Evolutionary conservation across 2,797 vertebrate species (phyloP).

Genomic region (Podarcis lilfordi): DNA sequence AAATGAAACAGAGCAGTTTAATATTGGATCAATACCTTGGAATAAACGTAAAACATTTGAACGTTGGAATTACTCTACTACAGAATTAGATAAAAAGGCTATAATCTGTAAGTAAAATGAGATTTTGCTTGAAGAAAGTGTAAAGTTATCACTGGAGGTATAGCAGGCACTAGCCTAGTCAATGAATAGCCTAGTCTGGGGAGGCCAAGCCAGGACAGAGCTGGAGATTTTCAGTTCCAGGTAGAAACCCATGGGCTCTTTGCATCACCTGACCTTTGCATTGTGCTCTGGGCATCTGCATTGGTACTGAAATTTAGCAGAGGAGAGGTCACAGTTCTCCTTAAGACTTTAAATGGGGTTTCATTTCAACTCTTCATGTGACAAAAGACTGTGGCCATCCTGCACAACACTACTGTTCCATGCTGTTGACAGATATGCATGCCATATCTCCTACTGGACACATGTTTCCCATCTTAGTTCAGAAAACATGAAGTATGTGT

Average conservation of each 20-base stretch:
- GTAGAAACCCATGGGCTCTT: not conserved
- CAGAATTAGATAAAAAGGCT: not conserved
- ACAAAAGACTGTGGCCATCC: too few relatives aligned
- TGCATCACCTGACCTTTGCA: not conserved
- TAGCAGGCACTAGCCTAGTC: not conserved
- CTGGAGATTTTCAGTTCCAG: not conserved
- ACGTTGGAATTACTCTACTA: not conserved
- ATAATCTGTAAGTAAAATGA: not conserved
- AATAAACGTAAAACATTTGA: not conserved
- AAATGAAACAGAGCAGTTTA: not conserved
- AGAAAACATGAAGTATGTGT: too few relatives aligned
- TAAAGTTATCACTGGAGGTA: not conserved
- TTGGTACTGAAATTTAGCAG: not conserved
- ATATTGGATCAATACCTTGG: slow-evolving; percentile 47
- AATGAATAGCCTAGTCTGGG: not conserved
- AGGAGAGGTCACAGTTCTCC: not conserved
- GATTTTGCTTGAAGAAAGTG: not conserved
- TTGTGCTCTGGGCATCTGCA: not conserved
- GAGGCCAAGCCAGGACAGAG: not conserved
- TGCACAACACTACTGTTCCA: too few relatives aligned
- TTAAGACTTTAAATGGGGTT: not conserved
- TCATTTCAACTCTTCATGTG: not conserved
- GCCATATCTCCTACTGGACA: too few relatives aligned
- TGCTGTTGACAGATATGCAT: too few relatives aligned
- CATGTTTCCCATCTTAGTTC: too few relatives aligned